Conservation (phyloP, 2,113 vertebrate species). For the Malurus cyaneus region DNA sequence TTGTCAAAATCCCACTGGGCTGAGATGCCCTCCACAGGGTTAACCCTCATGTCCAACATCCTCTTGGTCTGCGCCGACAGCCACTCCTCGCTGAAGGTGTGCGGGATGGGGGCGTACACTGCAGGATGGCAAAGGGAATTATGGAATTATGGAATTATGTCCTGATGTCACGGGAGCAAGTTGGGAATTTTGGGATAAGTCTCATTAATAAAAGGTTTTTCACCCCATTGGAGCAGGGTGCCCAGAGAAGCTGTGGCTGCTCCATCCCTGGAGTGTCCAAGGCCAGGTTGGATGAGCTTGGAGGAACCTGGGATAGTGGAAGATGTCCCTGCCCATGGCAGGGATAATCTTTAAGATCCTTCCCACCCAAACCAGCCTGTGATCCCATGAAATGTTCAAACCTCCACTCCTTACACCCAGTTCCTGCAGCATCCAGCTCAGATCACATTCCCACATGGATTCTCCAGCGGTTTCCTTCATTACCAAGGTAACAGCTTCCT, state of each 20-base stretch:
- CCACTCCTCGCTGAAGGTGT: conserved; percentile 84
- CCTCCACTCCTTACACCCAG: rapidly evolving
- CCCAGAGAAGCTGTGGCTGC: background rate
- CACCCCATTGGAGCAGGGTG: background rate
- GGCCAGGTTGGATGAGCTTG: background rate
- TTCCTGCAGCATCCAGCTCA: background rate
- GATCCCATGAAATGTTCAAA: background rate
- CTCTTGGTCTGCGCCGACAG: conserved; percentile 85
- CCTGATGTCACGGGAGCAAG: rapidly evolving
- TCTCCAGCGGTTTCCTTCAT: background rate
- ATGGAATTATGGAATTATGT: rapidly evolving
- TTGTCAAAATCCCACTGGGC: conserved; percentile 94
- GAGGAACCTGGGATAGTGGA: background rate
- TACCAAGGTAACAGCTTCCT: background rate
- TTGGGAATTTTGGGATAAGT: background rate
- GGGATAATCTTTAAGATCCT: background rate
- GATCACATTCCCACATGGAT: rapidly evolving
- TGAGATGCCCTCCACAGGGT: conserved; percentile 85
- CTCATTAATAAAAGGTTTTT: background rate
- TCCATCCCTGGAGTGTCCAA: background rate
- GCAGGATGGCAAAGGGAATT: background rate
- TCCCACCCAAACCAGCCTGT: background rate
- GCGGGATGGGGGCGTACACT: conserved; percentile 87
- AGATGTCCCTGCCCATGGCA: background rate
- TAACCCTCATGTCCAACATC: conserved; percentile 91